These are phyloP conservation scores for Bergia sp. DNA, from an alignment of 92 coral and sea anemone species.

Conservation along the genomic window DNA sequence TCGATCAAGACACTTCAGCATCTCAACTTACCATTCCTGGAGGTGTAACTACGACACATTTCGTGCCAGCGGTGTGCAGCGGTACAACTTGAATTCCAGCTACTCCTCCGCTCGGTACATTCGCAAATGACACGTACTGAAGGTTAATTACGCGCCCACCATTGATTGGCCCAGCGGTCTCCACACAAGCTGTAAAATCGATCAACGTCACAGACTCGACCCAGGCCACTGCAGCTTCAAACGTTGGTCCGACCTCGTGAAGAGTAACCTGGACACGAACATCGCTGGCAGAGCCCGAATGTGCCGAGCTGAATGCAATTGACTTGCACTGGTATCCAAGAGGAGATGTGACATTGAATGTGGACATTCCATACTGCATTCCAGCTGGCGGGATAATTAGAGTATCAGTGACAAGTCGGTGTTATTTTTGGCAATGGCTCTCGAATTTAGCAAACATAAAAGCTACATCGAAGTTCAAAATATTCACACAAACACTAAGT, in stretches of 20 bases:
- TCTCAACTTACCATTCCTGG: slow-evolving; percentile 44
- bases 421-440: not conserved
- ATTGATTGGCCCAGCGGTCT: slow-evolving; percentile 51
- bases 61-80: slow-evolving; percentile 69
- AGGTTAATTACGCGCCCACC: slow-evolving; percentile 29
- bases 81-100: slow-evolving; percentile 48
- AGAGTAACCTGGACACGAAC: slow-evolving; percentile 57
- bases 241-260: slow-evolving; percentile 10
- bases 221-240: slow-evolving; percentile 65
- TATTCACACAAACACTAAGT: not conserved
- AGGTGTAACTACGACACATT: slow-evolving; percentile 51
- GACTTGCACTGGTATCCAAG: slow-evolving; percentile 56
- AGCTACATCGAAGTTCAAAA: not conserved
- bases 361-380: slow-evolving; percentile 58
- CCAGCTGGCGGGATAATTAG: not conserved
- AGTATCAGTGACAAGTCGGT: not conserved
- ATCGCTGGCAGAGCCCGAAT: slow-evolving; percentile 31
- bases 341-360: slow-evolving; percentile 30
- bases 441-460: not conserved
- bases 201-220: slow-evolving; percentile 41
- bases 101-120: slow-evolving; percentile 48
- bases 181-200: slow-evolving; percentile 45
- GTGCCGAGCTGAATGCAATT: slow-evolving; percentile 47
- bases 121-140: slow-evolving; percentile 54
- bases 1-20: not conserved